These are phyloP conservation scores for Sminthurinus aureus DNA, from an alignment of 2,888 invertebrate genomes.

Conservation along the genomic window DNA sequence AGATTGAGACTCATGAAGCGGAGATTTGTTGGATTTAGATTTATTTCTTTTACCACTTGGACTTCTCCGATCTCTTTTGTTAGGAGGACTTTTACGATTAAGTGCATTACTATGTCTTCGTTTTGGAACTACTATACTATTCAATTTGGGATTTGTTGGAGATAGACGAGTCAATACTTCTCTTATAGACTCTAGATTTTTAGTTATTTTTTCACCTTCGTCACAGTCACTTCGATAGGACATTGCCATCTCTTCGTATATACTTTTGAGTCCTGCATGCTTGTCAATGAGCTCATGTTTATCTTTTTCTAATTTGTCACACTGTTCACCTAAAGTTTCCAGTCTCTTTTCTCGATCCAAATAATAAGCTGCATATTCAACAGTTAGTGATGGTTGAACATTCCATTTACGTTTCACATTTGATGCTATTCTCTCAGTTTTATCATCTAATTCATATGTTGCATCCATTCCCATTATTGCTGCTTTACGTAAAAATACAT, in stretches of 20 bases:
- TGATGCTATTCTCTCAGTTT: conserved; percentile 79
- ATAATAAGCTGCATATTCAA: conserved; percentile 94
- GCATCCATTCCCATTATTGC: conserved; percentile 89
- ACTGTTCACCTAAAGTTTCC: conserved; percentile 77
- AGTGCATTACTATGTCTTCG: conserved; percentile 21
- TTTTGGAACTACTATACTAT: conserved; percentile 21
- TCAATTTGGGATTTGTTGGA: conserved; percentile 45
- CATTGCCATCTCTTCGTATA: conserved; percentile 46
- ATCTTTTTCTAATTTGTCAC: conserved; percentile 71
- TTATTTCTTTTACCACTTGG: conserved; percentile 41
- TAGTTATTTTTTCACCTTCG: conserved; percentile 41
- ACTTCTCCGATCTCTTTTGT: conserved; percentile 39
- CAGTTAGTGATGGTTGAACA: conserved; percentile 90
- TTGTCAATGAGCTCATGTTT: conserved; percentile 51
- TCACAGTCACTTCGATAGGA: conserved; percentile 39
- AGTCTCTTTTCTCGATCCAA: conserved; percentile 86
- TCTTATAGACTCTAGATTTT: conserved; percentile 47
- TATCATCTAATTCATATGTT: conserved; percentile 81
- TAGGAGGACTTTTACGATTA: conserved; percentile 31
- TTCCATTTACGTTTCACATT: conserved; percentile 94
- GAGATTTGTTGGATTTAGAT: conserved; percentile 28
- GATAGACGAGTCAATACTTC: conserved; percentile 44
- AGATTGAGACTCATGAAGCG: conserved; percentile 41
- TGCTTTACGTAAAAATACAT: conserved; percentile 82
- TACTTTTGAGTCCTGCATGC: conserved; percentile 50